These are phyloP conservation scores for human DNA, from an alignment of 2,113 vertebrate species.

Conservation along the genomic window GRCh38 chr18:4193501-4194000, in stretches of 20 bases:
- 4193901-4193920: not conserved
- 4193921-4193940: not conserved
- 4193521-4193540: not conserved
- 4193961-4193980: not conserved
- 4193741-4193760: not conserved
- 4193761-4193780: not conserved
- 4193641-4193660: not conserved
- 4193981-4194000: too few relatives aligned
- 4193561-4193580: not conserved
- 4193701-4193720: not conserved
- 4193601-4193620: not conserved
- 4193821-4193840: not conserved
- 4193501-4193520: not conserved
- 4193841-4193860: not conserved
- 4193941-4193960: not conserved
- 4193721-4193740: not conserved
- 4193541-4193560: not conserved
- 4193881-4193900: not conserved
- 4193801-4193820: not conserved
- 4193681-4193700: not conserved
- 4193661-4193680: not conserved
- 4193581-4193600: not conserved
- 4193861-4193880: not conserved
- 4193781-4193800: not conserved
- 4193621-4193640: not conserved